Evolutionary conservation across 2,888 invertebrate species (phyloP), one percentile per base, ranked within the genome.

Genomic region (Steinernema carpocapsae): DNA sequence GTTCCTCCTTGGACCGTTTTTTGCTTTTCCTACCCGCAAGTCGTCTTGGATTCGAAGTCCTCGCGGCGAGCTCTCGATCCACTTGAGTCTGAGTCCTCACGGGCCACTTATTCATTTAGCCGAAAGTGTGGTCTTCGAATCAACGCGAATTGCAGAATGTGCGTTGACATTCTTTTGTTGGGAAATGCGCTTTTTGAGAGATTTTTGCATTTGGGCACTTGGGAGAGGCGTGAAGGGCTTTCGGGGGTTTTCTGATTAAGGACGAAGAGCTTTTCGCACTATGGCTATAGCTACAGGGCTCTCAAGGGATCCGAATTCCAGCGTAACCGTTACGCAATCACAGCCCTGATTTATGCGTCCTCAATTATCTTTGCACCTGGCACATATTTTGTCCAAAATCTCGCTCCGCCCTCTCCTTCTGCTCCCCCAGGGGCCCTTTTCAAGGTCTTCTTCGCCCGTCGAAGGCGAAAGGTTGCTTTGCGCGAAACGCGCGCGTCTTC

Each of bases 81-180:
- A 64, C 64, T 64, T 64, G 3, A 64, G 64, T 17, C 32, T 26
- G 4, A 17, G 32, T 1, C 64, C 64, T 64, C 26, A 32, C 64
- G 29, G 64, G 17, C 64, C 64, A 52, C 52, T 52, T 52, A 52
- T 64, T 64, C 64, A 64, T 26, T 64, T 37, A 64, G 64, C 26
- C 32, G 48, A 48, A 19, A 19, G 48, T 48, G 37, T 37, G 37
- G 37, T 48, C 48, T 48, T 48, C 48, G 19, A 48, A 48, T 48
- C 48, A 48, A 48, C 48, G 19, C n/a, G 19, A 48, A 48, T 48
- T 17, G 10, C 10, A 43, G 43, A 43, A 43, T 43, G 7, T 43
- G 43, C 48, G 17, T 19, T 48, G 48, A 48, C 48, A 14, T 37
- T 3, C 37, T 37, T 37, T 37, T 37, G 37, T 37, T 37, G 37